Percentiles rank a stretch among this genome's conserved stretches.
phyloP scores from a whole-genome alignment of 2,888 invertebrate species.

The Leptopilina drosophilae region DNA sequence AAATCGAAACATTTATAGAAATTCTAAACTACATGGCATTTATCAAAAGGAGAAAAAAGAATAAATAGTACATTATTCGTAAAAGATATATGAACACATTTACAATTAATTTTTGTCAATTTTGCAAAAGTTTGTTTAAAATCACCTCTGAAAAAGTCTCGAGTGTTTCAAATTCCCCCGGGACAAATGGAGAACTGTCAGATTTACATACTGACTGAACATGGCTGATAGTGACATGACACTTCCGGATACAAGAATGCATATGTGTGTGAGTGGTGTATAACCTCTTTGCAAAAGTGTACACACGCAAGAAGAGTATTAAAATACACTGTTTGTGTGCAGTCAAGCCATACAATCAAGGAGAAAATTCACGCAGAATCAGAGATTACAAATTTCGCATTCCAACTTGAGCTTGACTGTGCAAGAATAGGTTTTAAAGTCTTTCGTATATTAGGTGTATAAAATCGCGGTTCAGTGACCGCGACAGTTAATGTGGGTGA shows the following conservation, averaged over 20 bases:
- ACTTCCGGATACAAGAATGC: not conserved
- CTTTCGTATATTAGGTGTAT: not conserved
- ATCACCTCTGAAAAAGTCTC: too few relatives aligned
- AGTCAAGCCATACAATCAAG: not conserved
- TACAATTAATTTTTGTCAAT: too few relatives aligned
- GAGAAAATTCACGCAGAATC: not conserved
- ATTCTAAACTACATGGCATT: too few relatives aligned
- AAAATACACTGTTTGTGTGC: not conserved
- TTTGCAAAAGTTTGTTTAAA: not conserved
- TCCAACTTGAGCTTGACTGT: constrained; percentile 21
- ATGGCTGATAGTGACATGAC: not conserved
- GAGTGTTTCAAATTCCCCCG: not conserved
- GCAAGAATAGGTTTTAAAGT: not conserved
- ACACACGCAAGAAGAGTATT: not conserved
- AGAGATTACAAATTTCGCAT: constrained; percentile 21
- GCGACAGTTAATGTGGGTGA: constrained; percentile 22
- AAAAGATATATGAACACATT: too few relatives aligned
- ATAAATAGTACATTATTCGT: too few relatives aligned
- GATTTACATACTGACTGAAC: not conserved
- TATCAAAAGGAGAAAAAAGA: too few relatives aligned
- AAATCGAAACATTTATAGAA: not conserved
- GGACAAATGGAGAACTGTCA: not conserved
- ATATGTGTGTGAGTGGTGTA: not conserved
- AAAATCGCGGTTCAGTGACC: constrained; percentile 32
- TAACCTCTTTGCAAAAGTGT: not conserved